A percentile compares a stretch with the other conserved stretches of the same genome.
phyloP scores from a whole-genome alignment of 2,797 vertebrate species.

The Microchirus variegatus region DNA sequence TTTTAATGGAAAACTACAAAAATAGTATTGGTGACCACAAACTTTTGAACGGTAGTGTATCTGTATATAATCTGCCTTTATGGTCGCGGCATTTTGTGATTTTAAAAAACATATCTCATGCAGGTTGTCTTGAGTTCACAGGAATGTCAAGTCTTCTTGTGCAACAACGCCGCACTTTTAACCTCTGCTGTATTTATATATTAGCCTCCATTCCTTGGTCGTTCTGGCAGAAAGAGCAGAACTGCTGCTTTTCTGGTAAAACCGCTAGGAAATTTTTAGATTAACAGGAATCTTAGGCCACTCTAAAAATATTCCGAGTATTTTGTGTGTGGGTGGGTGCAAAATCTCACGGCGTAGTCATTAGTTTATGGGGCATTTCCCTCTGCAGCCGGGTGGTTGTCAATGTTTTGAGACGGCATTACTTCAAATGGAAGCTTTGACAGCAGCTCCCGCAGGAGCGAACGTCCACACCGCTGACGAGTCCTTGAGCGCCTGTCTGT shows the following conservation, averaged over 20 bases:
- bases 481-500: not conserved
- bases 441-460: slow-evolving; percentile 15
- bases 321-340: too few species aligned
- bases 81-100: too few species aligned
- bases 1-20: too few species aligned
- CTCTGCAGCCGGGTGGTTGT: not conserved
- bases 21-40: too few species aligned
- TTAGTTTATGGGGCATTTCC: slow-evolving; percentile 10
- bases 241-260: not conserved
- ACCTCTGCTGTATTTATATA: not conserved
- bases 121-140: not conserved
- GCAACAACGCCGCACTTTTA: not conserved
- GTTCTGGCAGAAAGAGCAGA: not conserved
- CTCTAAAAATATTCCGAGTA: too few species aligned
- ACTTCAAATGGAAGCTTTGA: slow-evolving; percentile 19
- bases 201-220: not conserved
- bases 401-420: slow-evolving; percentile 14
- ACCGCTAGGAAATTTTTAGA: not conserved
- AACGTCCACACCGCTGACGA: slow-evolving; percentile 20
- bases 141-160: too few species aligned
- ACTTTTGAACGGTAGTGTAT: too few species aligned
- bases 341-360: not conserved
- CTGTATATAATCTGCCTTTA: too few species aligned
- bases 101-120: too few species aligned
- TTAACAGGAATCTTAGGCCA: too few species aligned